phyloP scores from a whole-genome alignment of 2,797 vertebrate species.

The Naso thynnoides region DNA sequence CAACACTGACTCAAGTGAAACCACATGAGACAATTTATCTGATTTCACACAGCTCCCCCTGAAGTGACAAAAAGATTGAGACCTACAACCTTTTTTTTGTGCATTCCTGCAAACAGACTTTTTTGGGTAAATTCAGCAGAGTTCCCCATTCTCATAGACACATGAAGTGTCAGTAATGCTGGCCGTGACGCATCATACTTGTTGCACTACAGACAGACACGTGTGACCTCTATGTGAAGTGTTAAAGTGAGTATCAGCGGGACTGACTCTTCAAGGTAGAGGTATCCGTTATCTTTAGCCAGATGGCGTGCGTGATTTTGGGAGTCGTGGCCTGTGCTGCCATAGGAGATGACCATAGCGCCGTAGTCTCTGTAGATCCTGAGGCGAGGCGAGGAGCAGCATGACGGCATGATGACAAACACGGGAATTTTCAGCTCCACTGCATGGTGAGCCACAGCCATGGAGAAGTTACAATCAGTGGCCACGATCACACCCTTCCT shows the following conservation, averaged over 20 bases:
- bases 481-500: slow-evolving; percentile 93
- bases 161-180: too few relatives aligned
- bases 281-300: slow-evolving; percentile 89
- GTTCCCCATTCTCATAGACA: too few relatives aligned
- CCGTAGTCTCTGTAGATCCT: slow-evolving; percentile 90
- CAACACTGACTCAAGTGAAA: too few relatives aligned
- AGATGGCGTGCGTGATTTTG: slow-evolving; percentile 87
- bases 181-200: too few relatives aligned
- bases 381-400: slow-evolving; percentile 83
- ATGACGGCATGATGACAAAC: slow-evolving; percentile 89
- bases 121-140: too few relatives aligned
- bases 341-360: slow-evolving; percentile 91
- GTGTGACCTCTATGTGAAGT: background rate
- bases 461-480: slow-evolving; percentile 90
- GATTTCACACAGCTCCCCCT: too few relatives aligned
- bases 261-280: slow-evolving; percentile 93
- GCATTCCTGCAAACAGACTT: too few relatives aligned
- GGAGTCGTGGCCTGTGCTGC: slow-evolving; percentile 84
- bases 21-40: too few relatives aligned
- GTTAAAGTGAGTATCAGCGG: background rate
- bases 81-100: too few relatives aligned
- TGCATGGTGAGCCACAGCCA: slow-evolving; percentile 92
- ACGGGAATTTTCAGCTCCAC: slow-evolving; percentile 88
- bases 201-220: background rate
- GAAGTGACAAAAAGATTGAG: too few relatives aligned